Conservation (phyloP, 2,113 vertebrate genomes). For the Cygnus atratus region DNA sequence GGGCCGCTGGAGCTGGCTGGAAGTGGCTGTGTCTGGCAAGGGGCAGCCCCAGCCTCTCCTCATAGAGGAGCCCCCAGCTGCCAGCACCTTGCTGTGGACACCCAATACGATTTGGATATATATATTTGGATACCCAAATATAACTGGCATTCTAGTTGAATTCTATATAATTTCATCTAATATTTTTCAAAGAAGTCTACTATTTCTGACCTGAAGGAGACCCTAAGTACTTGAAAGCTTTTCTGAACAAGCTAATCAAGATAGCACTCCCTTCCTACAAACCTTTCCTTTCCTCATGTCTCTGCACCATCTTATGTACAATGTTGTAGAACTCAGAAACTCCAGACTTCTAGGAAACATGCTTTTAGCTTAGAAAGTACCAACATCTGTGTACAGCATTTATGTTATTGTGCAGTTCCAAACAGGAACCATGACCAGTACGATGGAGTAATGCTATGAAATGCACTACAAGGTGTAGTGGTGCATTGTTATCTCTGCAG, state of each 20-base stretch:
- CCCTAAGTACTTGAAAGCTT: not conserved
- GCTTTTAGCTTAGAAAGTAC: not conserved
- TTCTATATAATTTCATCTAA: not conserved
- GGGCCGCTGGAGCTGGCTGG: too few relatives aligned
- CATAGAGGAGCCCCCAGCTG: too few relatives aligned
- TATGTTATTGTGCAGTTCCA: not conserved
- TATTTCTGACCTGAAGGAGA: not conserved
- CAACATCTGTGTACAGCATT: not conserved
- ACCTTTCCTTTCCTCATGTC: not conserved
- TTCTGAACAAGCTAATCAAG: not conserved
- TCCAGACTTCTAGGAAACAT: not conserved
- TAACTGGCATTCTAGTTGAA: not conserved
- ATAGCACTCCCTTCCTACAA: not conserved
- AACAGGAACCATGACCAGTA: conserved; percentile 33
- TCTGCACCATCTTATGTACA: not conserved
- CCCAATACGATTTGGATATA: too few relatives aligned
- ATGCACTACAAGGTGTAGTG: not conserved
- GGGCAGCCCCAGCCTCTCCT: too few relatives aligned
- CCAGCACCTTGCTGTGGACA: too few relatives aligned
- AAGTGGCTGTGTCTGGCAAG: too few relatives aligned
- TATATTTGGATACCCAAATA: too few relatives aligned
- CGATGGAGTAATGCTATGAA: conserved; percentile 16
- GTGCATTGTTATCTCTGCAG: not conserved
- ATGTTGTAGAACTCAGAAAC: not conserved
- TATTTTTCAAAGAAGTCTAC: not conserved